phyloP scores from a whole-genome alignment of 92 coral and sea anemone genomes.

The Scolanthus callimorphus region DNA sequence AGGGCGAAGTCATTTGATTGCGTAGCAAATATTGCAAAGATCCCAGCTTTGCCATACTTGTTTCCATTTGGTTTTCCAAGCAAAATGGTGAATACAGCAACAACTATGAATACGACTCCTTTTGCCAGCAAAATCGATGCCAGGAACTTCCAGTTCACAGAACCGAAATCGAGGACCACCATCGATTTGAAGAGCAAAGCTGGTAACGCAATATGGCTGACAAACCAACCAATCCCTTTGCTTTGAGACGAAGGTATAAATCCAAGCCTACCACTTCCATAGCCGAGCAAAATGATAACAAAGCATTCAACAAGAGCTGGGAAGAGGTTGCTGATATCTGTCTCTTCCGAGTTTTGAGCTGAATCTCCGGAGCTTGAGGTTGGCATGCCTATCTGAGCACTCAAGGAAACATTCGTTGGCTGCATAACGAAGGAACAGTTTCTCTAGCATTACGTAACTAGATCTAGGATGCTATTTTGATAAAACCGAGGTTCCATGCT shows the following conservation, averaged over 20 bases:
- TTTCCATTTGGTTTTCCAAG: slow-evolving; percentile 57
- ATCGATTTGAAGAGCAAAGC: slow-evolving; percentile 78
- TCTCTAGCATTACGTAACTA: no score
- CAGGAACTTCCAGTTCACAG: slow-evolving; percentile 79
- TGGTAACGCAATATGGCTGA: slow-evolving; percentile 63
- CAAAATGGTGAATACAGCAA: slow-evolving; percentile 52
- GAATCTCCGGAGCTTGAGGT: no score
- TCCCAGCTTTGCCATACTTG: slow-evolving; percentile 85
- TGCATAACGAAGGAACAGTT: no score
- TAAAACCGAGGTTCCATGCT: no score
- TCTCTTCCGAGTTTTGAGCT: no score
- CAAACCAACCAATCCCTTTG: slow-evolving; percentile 79
- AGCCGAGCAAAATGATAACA: slow-evolving; percentile 70
- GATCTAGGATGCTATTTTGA: no score
- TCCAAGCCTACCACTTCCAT: slow-evolving; percentile 80
- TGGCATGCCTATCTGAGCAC: no score
- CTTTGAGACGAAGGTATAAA: slow-evolving; percentile 70
- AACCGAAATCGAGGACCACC: slow-evolving; percentile 59
- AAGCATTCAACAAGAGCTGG: slow-evolving; percentile 81
- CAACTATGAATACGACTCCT: slow-evolving; percentile 60
- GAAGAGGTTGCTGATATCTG: slow-evolving; percentile 63
- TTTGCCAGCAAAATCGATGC: slow-evolving; percentile 73
- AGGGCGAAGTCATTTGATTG: slow-evolving; percentile 91
- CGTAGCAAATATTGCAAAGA: slow-evolving; percentile 73
- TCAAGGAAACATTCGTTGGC: no score